These are phyloP conservation scores for Trachurus trachurus DNA, from an alignment of 2,797 vertebrate genomes.

Conservation along the genomic window DNA sequence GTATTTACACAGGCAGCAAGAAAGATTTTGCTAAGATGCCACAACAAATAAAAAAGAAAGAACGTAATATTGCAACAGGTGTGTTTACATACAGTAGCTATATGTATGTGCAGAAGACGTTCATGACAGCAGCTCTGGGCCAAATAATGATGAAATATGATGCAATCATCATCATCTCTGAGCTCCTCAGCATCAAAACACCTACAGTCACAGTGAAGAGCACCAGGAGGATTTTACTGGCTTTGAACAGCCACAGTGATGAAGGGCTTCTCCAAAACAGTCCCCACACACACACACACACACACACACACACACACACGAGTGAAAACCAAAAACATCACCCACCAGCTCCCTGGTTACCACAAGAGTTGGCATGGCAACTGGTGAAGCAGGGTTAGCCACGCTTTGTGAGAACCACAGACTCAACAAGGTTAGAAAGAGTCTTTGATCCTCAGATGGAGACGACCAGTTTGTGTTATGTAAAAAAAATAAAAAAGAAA, in stretches of 20 bases:
- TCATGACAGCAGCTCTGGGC: not conserved
- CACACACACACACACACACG: slow-evolving; percentile 9
- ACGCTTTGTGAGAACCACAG: slow-evolving; percentile 44
- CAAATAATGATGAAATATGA: slow-evolving; percentile 27
- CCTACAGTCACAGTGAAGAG: not conserved
- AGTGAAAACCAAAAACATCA: slow-evolving; percentile 38
- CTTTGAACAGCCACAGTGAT: not conserved
- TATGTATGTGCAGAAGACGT: not conserved
- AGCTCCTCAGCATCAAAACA: not conserved
- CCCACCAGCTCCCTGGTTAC: slow-evolving; percentile 62
- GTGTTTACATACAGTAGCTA: not conserved
- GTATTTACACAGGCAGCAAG: not conserved
- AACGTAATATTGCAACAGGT: not conserved
- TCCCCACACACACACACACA: slow-evolving; percentile 12
- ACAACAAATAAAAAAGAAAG: not conserved
- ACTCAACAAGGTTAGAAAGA: slow-evolving; percentile 40
- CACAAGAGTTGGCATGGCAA: slow-evolving; percentile 65
- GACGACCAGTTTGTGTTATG: not conserved
- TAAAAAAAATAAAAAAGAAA: not conserved
- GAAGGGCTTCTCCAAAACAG: slow-evolving; percentile 23
- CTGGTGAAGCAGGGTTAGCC: slow-evolving; percentile 48
- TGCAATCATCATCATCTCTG: not conserved
- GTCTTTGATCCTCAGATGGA: slow-evolving; percentile 23
- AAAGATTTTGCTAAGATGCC: not conserved
- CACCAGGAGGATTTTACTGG: not conserved